Evolutionary conservation across 2,797 vertebrate genomes (phyloP).

Genomic region (Phrynocephalus vlangalii): DNA sequence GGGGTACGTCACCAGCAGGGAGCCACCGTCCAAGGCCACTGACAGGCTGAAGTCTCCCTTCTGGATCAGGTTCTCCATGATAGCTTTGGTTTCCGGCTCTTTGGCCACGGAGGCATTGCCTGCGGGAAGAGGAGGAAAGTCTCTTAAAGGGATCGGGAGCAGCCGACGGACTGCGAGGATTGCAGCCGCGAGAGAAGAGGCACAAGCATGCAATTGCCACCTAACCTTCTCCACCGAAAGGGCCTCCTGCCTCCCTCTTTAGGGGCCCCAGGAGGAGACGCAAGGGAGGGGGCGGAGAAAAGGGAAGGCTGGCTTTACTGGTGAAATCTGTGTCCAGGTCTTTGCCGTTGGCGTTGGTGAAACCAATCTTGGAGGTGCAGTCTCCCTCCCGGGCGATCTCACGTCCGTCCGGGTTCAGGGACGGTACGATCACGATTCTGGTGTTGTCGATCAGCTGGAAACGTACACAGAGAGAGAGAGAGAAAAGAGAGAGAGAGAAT

Average conservation of each 20-base stretch:
- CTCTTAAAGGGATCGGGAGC: background rate
- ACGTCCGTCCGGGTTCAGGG: conserved; percentile 94
- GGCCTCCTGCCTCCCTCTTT: too few species aligned
- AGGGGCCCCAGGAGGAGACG: background rate
- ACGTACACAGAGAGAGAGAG: background rate
- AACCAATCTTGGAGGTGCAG: conserved; percentile 86
- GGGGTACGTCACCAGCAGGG: conserved; percentile 92
- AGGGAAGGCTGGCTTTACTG: conserved; percentile 79
- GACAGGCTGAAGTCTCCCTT: conserved; percentile 91
- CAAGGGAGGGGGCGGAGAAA: too few species aligned
- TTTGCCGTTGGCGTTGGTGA: conserved; percentile 84
- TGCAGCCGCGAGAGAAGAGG: too few species aligned
- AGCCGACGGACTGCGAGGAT: too few species aligned
- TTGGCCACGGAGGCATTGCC: conserved; percentile 85
- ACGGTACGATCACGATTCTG: conserved; percentile 93
- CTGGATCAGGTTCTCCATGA: conserved; percentile 90
- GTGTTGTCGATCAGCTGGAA: conserved; percentile 92
- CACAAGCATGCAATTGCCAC: too few species aligned
- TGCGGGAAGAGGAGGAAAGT: conserved; percentile 63
- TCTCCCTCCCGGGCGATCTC: conserved; percentile 89
- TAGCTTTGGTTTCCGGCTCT: conserved; percentile 91
- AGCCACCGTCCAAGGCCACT: conserved; percentile 93
- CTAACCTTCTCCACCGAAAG: too few species aligned
- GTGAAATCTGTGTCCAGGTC: conserved; percentile 95
- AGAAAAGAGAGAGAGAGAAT: background rate